Base-by-base conservation (phyloP, 2,797 vertebrate genomes). In the Hyperoplus lanceolatus region DNA sequence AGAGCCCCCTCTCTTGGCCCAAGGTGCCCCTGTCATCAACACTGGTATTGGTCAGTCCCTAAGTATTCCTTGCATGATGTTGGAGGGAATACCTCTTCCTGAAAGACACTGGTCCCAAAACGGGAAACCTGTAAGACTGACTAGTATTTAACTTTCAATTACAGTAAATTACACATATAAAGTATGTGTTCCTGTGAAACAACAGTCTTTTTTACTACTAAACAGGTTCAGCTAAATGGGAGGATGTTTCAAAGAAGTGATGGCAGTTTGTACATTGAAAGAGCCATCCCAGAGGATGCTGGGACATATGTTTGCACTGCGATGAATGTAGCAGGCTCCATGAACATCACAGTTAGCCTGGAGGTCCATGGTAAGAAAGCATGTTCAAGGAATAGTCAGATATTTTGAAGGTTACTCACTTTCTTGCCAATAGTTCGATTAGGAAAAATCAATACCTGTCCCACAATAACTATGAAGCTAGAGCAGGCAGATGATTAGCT, bases 271-370 rank as follows among this genome's bases (percentile, higher is more conserved):
- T 93, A 96, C 55, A 59, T 98, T 6, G 95, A 96, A 15, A 95
- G 79, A 83, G 89, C 75, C 0, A 8, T n/a, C 0, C 85, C 73
- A 73, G 95, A 94, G 79, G 96, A 99, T 1, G 62, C 93, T 0
- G 97, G 97, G 77, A 94, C 62, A 0, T 98, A 96, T 45, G 91
- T 95, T 48, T 99, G 98, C 36, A 95, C 95, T 60, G 96, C 96
- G 42, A 94, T 93, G 79, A 99, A 98, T 0, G 45, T 89, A 1
- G 96, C 95, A 0, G 97, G 97, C 60, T 96, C 96, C 0, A 88
- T 78, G 55, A 96, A 94, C 73, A 94, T 97, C 78, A 94, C 96
- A 0, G n/a, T 96, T 80, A 86, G 88, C 54, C 91, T 98, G 72
- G 85, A 96, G 11, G 84, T 99, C 51, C 96, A 96, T 0, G 92